Base-by-base conservation (phyloP, 2,113 vertebrate species). In the Salvelinus fontinalis region DNA sequence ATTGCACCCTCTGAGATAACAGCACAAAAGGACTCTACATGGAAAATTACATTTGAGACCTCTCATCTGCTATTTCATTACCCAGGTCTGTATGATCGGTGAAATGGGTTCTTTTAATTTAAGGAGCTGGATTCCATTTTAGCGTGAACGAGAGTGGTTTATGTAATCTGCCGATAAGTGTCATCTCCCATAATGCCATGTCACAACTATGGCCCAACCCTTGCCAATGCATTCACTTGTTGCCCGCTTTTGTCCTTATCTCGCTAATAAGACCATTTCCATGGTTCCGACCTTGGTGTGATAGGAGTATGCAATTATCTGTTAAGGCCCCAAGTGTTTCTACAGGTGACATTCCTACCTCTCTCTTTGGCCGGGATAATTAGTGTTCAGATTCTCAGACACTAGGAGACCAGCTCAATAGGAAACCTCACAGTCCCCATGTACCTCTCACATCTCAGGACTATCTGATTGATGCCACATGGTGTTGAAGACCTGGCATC, bases 221-320 rank as follows among this genome's bases (percentile, higher is more conserved):
- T 90, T 86, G 90, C 90, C 92, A 9, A 29, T 87, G 79, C 89
- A 90, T 92, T 91, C 89, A 93, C 86, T 85, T 86, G 88, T 88
- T 89, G 85, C 90, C 84, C 79, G 82, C 71, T 31, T 84, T 71
- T 86, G 70, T 76, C 80, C 80, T 68, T 84, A 89, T 88, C 89
- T 90, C 81, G 87, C 82, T 90, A 92, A 93, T 91, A 94, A 92
- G 90, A 88, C 92, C 89, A 95, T 96, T 96, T 95, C 94, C 94
- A 95, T 93, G 94, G 95, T 91, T 90, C 88, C 86, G 83, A 89
- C 86, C 82, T 54, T 84, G 85, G 84, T 91, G 92, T 93, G 86
- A 94, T 90, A 91, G 84, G 93, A 94, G 92, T 90, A 93, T 95
- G 93, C 93, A 93, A 92, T 95, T 96, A 95, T 92, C 91, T 92